These are phyloP conservation scores for Pycnomerus fuliginosus DNA, from an alignment of 2,888 invertebrate species.

Conservation along the genomic window DNA sequence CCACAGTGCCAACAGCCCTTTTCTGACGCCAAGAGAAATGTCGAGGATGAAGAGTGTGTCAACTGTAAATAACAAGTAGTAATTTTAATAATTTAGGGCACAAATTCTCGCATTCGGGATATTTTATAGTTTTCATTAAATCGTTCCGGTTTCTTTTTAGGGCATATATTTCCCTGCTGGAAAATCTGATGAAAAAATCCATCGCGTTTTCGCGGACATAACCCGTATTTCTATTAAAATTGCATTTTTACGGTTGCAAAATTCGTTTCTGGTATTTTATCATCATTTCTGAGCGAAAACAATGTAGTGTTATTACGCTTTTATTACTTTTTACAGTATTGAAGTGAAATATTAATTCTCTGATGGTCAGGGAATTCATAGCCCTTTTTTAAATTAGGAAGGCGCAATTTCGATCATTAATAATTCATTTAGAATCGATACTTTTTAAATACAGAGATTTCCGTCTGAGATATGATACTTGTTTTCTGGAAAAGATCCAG, in stretches of 20 bases:
- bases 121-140: slow-evolving; percentile 44
- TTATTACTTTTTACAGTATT: slow-evolving; percentile 43
- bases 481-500: slow-evolving; percentile 20
- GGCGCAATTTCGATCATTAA: too few species aligned
- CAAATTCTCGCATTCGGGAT: slow-evolving; percentile 33
- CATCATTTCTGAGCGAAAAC: slow-evolving; percentile 47
- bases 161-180: slow-evolving; percentile 36
- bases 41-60: slow-evolving; percentile 16
- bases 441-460: too few species aligned
- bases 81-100: slow-evolving; percentile 36
- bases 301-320: slow-evolving; percentile 47
- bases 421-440: too few species aligned
- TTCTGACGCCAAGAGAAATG: slow-evolving; percentile 18
- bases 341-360: slow-evolving; percentile 42
- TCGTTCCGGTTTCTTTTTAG: slow-evolving; percentile 36
- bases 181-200: slow-evolving; percentile 40
- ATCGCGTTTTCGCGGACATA: slow-evolving; percentile 37
- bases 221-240: slow-evolving; percentile 45
- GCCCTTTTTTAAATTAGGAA: too few species aligned
- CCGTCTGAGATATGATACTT: too few species aligned
- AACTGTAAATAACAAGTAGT: slow-evolving; percentile 38
- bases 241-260: slow-evolving; percentile 46
- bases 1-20: slow-evolving; percentile 24
- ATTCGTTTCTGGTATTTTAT: slow-evolving; percentile 47
- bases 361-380: slow-evolving; percentile 4